Conservation (phyloP, 2,888 invertebrate genomes). For the Tipula vernalis region DNA sequence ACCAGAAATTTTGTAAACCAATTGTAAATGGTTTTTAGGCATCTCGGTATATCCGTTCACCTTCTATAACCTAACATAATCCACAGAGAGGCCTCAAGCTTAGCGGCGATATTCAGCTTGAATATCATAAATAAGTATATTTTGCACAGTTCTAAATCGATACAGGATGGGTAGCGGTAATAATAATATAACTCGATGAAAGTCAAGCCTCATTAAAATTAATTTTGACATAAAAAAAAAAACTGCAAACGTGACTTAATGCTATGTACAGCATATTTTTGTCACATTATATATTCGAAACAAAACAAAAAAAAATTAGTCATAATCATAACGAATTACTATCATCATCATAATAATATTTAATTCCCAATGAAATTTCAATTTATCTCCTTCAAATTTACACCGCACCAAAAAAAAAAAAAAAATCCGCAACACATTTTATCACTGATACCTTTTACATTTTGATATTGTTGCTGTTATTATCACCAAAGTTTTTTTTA, state of each 20-base stretch:
- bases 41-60: too few species aligned
- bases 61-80: too few species aligned
- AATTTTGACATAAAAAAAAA: neutral
- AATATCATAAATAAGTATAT: too few species aligned
- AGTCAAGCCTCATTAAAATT: neutral
- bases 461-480: neutral
- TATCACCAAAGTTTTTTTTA: neutral
- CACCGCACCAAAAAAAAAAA: neutral
- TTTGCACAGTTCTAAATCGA: too few species aligned
- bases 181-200: too few species aligned
- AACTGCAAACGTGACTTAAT: neutral
- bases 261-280: neutral
- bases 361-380: neutral
- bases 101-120: too few species aligned
- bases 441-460: neutral
- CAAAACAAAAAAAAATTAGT: neutral
- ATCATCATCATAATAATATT: neutral
- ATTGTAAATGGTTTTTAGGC: too few species aligned
- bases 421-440: neutral
- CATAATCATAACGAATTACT: neutral
- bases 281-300: neutral
- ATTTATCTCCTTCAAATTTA: neutral
- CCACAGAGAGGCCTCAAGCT: too few species aligned
- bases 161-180: too few species aligned
- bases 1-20: too few species aligned